Base-by-base conservation (phyloP, 2,888 invertebrate genomes). In the Trimorus sp. region DNA sequence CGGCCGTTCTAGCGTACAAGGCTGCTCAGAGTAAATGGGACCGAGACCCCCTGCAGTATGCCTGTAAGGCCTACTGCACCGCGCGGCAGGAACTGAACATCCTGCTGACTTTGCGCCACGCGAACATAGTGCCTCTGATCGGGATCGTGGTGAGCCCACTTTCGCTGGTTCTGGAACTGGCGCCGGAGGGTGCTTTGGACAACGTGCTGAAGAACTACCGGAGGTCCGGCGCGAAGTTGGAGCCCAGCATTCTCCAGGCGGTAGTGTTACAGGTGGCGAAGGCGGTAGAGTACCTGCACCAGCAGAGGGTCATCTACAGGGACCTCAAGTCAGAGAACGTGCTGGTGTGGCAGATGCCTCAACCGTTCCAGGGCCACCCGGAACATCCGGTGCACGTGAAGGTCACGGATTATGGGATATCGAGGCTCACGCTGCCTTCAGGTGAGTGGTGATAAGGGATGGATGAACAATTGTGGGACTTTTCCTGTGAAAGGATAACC, bases 251-350 rank as follows among this genome's bases (percentile, higher is more conserved):
- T 0, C 94, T 98, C 42, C 97, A 98, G 86, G 95, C 96, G 51
- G 94, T 98, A 49, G 95, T 97, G 69, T 93, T 98, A 79, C 99
- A 99, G 93, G 96, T 97, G 1, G 97, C 98, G 0, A 95, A 98
- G 87, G 99, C 99, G 1, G 94, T 99, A 26, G 98, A 98, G 92
- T 99, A 99, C 92, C 93, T 99, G 36, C 99, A 99, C 92, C 95
- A 97, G 9, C 95, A 96, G 79, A 95, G 97, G 83, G 98, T 99
- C 51, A 98, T 99, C 84, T 99, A 99, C 92, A 93, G 97, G 54
- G 98, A 98, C 91, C 93, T 98, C 11, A 97, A 99, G 93, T 97
- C 98, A 0, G 99, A 99, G 91, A 99, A 99, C 93, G 98, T 99
- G 53, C 92, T 99, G 3, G 99, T 99, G n/a, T 99, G 99, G 99